These are phyloP conservation scores for Hyperoplus immaculatus DNA, from an alignment of 2,797 vertebrate species.

Conservation along the genomic window DNA sequence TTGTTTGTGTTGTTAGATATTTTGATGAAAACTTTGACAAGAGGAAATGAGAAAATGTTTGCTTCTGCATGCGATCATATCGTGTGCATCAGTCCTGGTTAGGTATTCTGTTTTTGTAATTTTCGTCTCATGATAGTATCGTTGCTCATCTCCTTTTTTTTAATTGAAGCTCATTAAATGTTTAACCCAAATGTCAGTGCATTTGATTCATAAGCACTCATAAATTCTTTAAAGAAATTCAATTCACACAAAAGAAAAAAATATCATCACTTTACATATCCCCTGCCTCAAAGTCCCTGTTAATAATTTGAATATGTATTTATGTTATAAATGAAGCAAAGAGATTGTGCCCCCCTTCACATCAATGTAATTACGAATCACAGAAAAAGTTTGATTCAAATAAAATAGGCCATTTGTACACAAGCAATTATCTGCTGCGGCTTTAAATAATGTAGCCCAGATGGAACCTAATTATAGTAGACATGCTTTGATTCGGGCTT, in stretches of 20 bases:
- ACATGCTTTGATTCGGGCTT: constrained; percentile 85
- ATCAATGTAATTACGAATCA: constrained; percentile 85
- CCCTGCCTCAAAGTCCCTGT: constrained; percentile 59
- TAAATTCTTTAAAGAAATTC: constrained; percentile 72
- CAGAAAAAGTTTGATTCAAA: constrained; percentile 85
- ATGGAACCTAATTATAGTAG: constrained; percentile 89
- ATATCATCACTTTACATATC: constrained; percentile 66
- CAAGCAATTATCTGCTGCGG: constrained; percentile 86
- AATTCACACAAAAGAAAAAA: constrained; percentile 55
- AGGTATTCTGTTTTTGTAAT: constrained; percentile 57
- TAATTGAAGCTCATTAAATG: constrained; percentile 76
- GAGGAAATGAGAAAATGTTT: constrained; percentile 80
- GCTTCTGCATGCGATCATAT: constrained; percentile 57
- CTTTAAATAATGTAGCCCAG: constrained; percentile 88
- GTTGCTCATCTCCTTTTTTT: constrained; percentile 65
- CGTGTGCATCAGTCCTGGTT: constrained; percentile 44
- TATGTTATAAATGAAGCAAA: constrained; percentile 76
- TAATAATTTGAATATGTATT: constrained; percentile 77
- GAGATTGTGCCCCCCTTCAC: constrained; percentile 74
- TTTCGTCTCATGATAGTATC: constrained; percentile 64
- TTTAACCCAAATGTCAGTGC: constrained; percentile 76
- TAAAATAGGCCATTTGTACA: constrained; percentile 88
- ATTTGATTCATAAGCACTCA: constrained; percentile 59
- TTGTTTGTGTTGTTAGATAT: constrained; percentile 59
- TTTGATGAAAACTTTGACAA: constrained; percentile 73